Percentiles rank a stretch among this genome's conserved stretches.
Conservation (phyloP, 2,888 invertebrate genomes). For the Alviniconcha strummeri region DNA sequence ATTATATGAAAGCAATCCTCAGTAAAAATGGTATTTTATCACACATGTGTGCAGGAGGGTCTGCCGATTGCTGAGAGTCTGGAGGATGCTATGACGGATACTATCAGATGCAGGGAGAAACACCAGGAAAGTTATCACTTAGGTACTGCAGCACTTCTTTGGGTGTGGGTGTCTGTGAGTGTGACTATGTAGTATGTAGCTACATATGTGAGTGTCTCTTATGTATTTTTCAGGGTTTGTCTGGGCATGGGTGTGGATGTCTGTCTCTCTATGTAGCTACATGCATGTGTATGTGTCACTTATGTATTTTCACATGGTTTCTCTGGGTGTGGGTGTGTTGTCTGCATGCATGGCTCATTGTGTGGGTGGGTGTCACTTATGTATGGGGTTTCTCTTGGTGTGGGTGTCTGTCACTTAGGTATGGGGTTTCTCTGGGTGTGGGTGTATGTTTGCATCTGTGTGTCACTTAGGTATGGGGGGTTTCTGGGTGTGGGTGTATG, state of each 20-base stretch:
- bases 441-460: no score
- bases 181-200: background rate
- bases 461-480: no score
- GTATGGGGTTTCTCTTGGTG: background rate
- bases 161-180: background rate
- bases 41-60: constrained; percentile 8
- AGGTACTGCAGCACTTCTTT: background rate
- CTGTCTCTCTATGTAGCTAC: no score
- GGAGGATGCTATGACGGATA: constrained; percentile 27
- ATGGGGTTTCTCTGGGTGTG: no score
- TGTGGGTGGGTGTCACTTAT: background rate
- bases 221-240: background rate
- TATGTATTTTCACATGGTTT: no score
- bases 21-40: no score
- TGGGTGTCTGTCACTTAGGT: background rate
- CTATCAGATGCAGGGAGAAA: constrained; percentile 14
- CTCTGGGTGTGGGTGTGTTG: background rate
- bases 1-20: no score
- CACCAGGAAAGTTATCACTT: constrained; percentile 2
- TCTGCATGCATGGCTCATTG: background rate
- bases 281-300: no score
- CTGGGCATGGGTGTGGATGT: no score
- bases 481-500: no score
- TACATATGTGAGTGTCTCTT: background rate
- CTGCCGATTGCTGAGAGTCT: constrained; percentile 21